Evolutionary conservation across 1,140 invertebrate genomes (phyloP).

Genomic region (Pissodes strobi): DNA sequence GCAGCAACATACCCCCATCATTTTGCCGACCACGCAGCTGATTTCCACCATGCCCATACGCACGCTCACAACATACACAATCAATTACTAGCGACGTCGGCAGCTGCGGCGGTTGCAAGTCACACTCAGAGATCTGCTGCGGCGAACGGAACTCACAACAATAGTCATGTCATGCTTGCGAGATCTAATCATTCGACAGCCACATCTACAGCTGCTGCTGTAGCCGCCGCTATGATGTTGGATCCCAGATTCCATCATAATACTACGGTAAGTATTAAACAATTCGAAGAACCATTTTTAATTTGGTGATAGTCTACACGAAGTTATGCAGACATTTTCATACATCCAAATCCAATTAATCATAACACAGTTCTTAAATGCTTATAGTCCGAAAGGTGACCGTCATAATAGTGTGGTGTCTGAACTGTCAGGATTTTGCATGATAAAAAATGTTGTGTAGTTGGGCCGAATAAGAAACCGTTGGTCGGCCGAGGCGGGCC

Average conservation of each 20-base stretch:
- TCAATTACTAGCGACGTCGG: constrained; percentile 46
- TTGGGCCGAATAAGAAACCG: too few species aligned
- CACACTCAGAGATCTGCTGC: constrained; percentile 44
- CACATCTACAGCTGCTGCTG: constrained; percentile 54
- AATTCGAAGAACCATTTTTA: neutral
- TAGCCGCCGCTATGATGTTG: constrained; percentile 56
- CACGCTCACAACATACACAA: constrained; percentile 53
- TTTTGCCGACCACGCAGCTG: constrained; percentile 48
- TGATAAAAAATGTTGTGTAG: too few species aligned
- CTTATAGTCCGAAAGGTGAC: too few species aligned
- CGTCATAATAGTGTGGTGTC: too few species aligned
- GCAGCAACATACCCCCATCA: constrained; percentile 50
- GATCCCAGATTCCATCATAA: constrained; percentile 56
- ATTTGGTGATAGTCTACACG: too few species aligned
- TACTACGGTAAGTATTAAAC: constrained; percentile 44
- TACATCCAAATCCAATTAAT: too few species aligned
- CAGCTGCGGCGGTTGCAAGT: constrained; percentile 29
- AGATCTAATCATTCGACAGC: constrained; percentile 51
- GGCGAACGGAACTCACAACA: constrained; percentile 45
- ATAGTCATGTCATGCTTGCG: constrained; percentile 50
- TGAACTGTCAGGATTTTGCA: too few species aligned
- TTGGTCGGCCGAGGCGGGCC: too few species aligned
- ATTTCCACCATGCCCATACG: constrained; percentile 50
- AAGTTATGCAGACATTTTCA: too few species aligned
- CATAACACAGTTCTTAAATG: too few species aligned